phyloP scores from a whole-genome alignment of 1,140 invertebrate genomes.

The Solenopsis invicta region DNA sequence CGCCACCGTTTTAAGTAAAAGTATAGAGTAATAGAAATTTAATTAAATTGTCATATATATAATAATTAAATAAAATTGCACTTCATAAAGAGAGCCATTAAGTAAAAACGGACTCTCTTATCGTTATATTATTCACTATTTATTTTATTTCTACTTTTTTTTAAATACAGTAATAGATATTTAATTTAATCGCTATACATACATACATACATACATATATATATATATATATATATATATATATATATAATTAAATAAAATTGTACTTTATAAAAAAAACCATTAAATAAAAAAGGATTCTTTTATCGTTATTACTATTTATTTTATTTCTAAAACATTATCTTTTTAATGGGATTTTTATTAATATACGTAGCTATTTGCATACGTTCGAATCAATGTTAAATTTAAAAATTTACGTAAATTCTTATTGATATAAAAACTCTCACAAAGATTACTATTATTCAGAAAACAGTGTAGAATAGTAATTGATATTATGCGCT shows the following conservation, averaged over 20 bases:
- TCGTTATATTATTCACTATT: background rate
- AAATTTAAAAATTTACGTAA: background rate
- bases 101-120: too few relatives aligned
- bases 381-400: background rate
- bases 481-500: background rate
- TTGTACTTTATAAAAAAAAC: background rate
- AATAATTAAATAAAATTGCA: constrained; percentile 8
- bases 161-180: background rate
- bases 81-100: background rate
- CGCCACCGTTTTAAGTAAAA: background rate
- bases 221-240: too few relatives aligned
- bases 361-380: background rate
- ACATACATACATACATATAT: too few relatives aligned
- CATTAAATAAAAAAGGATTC: background rate
- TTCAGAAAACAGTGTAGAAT: background rate
- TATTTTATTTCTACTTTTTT: background rate
- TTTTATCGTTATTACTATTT: background rate
- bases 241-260: constrained; percentile 29
- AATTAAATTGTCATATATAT: background rate
- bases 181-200: background rate
- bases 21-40: background rate
- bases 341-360: background rate
- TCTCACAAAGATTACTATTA: background rate
- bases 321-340: background rate
- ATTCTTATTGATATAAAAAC: background rate